Conservation (phyloP, 1,140 invertebrate genomes). For the Pygmarrhopalites habei region DNA sequence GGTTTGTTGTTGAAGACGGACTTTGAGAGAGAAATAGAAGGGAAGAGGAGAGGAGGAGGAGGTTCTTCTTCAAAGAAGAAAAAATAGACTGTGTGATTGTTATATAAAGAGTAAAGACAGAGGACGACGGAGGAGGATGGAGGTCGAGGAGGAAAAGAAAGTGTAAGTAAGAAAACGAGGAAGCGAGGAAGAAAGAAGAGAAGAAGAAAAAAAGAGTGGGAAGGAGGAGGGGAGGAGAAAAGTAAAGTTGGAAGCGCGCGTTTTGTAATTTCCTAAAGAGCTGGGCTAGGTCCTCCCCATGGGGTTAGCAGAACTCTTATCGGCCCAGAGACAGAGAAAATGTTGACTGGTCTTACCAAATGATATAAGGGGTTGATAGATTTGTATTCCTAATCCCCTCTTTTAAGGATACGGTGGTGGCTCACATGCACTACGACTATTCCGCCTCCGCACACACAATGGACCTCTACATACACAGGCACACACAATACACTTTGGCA, state of each 20-base stretch:
- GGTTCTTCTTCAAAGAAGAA: no score
- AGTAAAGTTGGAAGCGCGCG: slow-evolving; percentile 20
- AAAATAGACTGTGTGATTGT: no score
- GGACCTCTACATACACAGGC: no score
- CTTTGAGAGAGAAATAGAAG: slow-evolving; percentile 5
- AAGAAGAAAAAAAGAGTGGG: slow-evolving; percentile 3
- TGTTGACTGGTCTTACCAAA: slow-evolving; percentile 38
- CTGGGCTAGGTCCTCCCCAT: slow-evolving; percentile 30
- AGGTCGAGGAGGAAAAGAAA: no score
- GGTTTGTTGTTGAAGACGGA: neutral
- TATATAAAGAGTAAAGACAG: no score
- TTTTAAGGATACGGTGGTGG: no score
- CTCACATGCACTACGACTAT: slow-evolving; percentile 26
- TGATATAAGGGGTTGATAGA: slow-evolving; percentile 38
- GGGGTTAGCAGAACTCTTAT: slow-evolving; percentile 35
- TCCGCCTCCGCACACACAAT: neutral
- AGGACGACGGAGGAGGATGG: no score
- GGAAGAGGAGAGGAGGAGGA: slow-evolving; percentile 1
- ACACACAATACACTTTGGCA: no score
- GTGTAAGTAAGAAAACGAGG: no score
- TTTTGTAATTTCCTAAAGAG: slow-evolving; percentile 39
- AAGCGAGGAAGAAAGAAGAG: slow-evolving; percentile 12
- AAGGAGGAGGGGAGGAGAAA: neutral
- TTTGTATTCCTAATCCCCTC: slow-evolving; percentile 39
- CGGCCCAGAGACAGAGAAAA: slow-evolving; percentile 37